phyloP scores from a whole-genome alignment of 2,888 invertebrate species.

The Drosophila algonquin region DNA sequence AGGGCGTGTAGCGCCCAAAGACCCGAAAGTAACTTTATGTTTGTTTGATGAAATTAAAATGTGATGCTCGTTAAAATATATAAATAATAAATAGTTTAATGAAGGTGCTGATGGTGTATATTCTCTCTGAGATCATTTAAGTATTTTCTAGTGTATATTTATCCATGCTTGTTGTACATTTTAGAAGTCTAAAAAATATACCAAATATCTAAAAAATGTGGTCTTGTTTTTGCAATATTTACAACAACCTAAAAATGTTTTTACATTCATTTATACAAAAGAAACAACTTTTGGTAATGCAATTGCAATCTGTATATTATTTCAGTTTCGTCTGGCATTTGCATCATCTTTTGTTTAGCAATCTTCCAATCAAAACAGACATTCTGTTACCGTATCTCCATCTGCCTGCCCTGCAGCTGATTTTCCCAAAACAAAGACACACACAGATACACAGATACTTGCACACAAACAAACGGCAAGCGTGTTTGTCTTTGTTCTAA shows the following conservation, averaged over 20 bases:
- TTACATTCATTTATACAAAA: not conserved
- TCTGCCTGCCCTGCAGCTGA: not conserved
- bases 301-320: not conserved
- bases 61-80: slow-evolving; percentile 6
- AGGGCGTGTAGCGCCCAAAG: not conserved
- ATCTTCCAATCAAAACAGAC: not conserved
- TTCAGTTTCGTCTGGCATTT: not conserved
- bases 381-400: not conserved
- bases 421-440: not conserved
- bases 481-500: not conserved
- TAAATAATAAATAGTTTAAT: slow-evolving; percentile 1
- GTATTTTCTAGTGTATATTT: not conserved
- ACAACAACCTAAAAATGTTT: not conserved
- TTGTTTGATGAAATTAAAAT: slow-evolving; percentile 24
- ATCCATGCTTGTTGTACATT: not conserved
- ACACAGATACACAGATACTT: not conserved
- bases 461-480: not conserved
- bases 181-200: not conserved
- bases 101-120: not conserved
- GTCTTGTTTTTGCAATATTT: not conserved
- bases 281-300: not conserved
- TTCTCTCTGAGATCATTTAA: too few species aligned
- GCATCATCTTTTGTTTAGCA: not conserved
- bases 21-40: slow-evolving; percentile 10
- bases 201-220: not conserved